Evolutionary conservation across 1,140 invertebrate genomes (phyloP), one percentile per base, ranked within the genome.

Genomic region (Diabrotica undecimpunctata): DNA sequence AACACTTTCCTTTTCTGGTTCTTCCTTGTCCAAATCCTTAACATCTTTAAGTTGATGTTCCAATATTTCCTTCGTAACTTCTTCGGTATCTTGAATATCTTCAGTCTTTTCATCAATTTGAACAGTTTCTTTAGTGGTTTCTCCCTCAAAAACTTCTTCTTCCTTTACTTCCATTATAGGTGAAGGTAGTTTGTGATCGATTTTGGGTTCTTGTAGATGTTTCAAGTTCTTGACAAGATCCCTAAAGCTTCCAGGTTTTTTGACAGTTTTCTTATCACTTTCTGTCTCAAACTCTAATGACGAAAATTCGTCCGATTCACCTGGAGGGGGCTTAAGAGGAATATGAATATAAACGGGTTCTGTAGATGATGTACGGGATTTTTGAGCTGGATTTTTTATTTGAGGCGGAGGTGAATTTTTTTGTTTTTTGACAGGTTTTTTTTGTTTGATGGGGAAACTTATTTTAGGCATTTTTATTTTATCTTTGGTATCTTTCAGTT

Each of bases 281-380:
- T 66, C 41, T 61, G 37, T 35, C 54, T 62, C 14, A 65, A 14
- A 12, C 62, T 25, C 39, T 53, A 61, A 36, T 52, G 35, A 25
- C 10, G 59, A 61, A 51, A 61, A 52, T 51, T 67, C 50, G 12
- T 62, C 59, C 10, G 13, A 7, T 61, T 64, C 66, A 8, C 77
- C 78, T 5, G 72, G 69, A 5, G 74, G 77, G 52, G 77, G 78
- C 67, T 77, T 78, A 51, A 79, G 52, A 7, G 78, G 78, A 65
- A 79, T 79, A 55, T 78, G 72, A 59, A 79, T 79, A 59, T 78
- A 78, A 35, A 76, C 67, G n/a, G 77, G 77, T 54, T 53, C n/a
- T 46, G 6, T 46, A n/a, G 41, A 4, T 8, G 5, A 46, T 10
- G n/a, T 10, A 46, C 6, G 8, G 41, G n/a, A 5, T 46, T 66